Base-by-base conservation (phyloP, 2,113 vertebrate species). In the Euleptes europaea region DNA sequence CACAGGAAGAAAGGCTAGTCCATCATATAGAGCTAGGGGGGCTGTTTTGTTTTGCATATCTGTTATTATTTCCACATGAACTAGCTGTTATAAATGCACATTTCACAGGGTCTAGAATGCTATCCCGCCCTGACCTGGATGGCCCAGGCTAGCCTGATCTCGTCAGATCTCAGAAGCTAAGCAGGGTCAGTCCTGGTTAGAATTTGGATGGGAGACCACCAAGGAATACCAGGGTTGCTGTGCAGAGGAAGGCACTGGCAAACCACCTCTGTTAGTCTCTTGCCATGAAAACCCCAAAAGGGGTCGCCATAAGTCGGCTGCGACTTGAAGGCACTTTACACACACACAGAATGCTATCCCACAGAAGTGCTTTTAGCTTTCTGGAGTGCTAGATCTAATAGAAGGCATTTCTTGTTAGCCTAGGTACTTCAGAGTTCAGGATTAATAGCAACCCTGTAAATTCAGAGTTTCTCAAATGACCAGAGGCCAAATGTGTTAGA, bases 401-500 rank as follows among this genome's bases (percentile, higher is more conserved):
- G 21, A 76, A 82, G 38, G 15, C 38, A 47, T 77, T 77, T 44
- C 73, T 77, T 82, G 63, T 76, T 71, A 77, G 31, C 57, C 63
- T 70, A 47, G 47, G 21, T 60, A 60, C 66, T 70, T 86, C 65
- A 47, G 72, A 82, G 65, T 82, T 76, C 72, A 70, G 42, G 63
- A 86, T 77, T 82, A 77, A 70, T 78, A 76, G 73, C 38, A 76
- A 82, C n/a, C 44, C 79, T 70, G 31, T 86, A 86, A 82, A 85
- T 79, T 85, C 51, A 79, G 67, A 72, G 66, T 63, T 85, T 85
- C 69, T 85, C 67, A 79, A 78, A 63, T 85, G 84, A 72, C 67
- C 76, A 65, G 54, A 85, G 54, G 67, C 67, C 84, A 85, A 79
- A 49, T 79, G 66, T 85, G 75, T 85, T 85, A 85, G 67, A 85